Conservation (phyloP, 2,797 vertebrate species). For the Hemibagrus guttatus region DNA sequence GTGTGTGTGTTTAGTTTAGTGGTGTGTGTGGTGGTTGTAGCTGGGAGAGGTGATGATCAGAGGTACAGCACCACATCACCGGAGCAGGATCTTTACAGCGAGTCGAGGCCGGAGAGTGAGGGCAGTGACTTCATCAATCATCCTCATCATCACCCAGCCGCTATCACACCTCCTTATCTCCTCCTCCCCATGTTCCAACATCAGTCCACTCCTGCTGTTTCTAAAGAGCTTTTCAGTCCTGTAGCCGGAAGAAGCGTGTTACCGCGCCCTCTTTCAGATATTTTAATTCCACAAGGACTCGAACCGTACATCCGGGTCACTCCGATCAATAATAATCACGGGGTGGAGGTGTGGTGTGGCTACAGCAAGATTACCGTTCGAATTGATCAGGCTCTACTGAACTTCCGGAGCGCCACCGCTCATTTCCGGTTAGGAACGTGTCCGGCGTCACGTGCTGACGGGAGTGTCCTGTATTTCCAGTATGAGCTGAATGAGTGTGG, state of each 20-base stretch:
- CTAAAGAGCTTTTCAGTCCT: conserved; percentile 58
- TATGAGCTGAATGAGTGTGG: conserved; percentile 59
- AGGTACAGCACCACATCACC: background rate
- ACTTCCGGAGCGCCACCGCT: conserved; percentile 43
- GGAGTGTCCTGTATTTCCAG: conserved; percentile 62
- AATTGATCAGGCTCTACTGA: conserved; percentile 57
- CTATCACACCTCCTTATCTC: conserved; percentile 31
- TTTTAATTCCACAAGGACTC: conserved; percentile 56
- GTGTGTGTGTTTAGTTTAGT: background rate
- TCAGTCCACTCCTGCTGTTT: conserved; percentile 48
- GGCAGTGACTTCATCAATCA: background rate
- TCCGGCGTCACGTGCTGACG: conserved; percentile 31
- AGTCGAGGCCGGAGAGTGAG: conserved; percentile 31
- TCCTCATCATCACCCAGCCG: background rate
- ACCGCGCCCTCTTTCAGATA: conserved; percentile 45
- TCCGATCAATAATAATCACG: background rate
- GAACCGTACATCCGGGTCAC: background rate
- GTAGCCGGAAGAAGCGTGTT: conserved; percentile 22
- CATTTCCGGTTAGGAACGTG: conserved; percentile 65
- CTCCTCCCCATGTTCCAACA: conserved; percentile 66
- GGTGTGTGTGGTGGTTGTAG: background rate
- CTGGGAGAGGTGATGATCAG: background rate
- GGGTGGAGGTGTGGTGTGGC: conserved; percentile 66
- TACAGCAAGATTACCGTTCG: conserved; percentile 57
- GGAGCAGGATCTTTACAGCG: conserved; percentile 35